Base-by-base conservation (phyloP, 2,888 invertebrate species). In the Polyommatus icarus region DNA sequence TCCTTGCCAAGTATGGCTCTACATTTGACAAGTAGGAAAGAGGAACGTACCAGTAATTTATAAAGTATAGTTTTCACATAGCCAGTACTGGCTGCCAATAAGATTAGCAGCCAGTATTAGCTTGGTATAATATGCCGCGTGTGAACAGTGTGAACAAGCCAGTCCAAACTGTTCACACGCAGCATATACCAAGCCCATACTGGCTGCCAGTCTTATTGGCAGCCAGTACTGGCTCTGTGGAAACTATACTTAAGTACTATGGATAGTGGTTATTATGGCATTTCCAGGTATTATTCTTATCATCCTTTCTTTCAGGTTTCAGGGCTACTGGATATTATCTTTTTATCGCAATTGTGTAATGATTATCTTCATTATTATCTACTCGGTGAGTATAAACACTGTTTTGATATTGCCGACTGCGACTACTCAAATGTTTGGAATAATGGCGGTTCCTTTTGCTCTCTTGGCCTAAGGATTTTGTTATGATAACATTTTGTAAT, bases 311-410 rank as follows among this genome's bases (percentile, higher is more conserved):
- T 46, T 50, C 75, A 75, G 29, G 75, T 75, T 46, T 50, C 75
- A 75, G 29, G 75, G 54, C 75, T 54, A 75, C 75, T 29, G 46
- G 18, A 54, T 50, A 54, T 75, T 75, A 75, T 75, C 75, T 75
- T 75, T 75, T 75, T 54, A 75, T 75, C 75, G 54, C 54, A 18
- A 50, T 75, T 75, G 75, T 75, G 75, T 75, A 75, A 75, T 75
- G 46, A 75, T 54, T 54, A 75, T 75, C 75, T 50, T 75, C 3
- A 75, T 67, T 29, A 67, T 29, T 67, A 32, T 32, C 67, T 67
- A 29, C 2, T 67, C 67, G 67, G 67, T 67, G 18, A 75, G 75
- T 75, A 54, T 24, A 50, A 18, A 75, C 24, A 75, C 15, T 54
- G 75, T 54, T 75, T 54, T 75, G 54, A 75, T 29, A 50, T 29